phyloP scores from a whole-genome alignment of 2,113 vertebrate species.

The Chelonoidis abingdonii region DNA sequence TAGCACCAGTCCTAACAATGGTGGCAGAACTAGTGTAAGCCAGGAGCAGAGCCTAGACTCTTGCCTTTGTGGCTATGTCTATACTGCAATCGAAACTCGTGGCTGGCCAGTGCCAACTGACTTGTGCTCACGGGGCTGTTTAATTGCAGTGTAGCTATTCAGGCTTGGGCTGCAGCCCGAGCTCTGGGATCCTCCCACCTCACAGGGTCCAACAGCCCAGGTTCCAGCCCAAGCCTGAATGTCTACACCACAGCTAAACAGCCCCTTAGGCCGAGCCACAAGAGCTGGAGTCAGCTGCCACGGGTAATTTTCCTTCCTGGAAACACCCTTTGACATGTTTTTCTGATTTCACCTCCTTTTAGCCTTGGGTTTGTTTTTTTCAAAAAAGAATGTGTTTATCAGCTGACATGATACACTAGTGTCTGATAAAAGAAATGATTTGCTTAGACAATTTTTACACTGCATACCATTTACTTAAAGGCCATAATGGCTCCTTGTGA shows the following conservation, averaged over 20 bases:
- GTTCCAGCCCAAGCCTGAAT: neutral
- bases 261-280: neutral
- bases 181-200: neutral
- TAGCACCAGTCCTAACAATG: fast-evolving
- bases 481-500: conserved; percentile 58
- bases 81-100: neutral
- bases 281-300: neutral
- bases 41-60: neutral
- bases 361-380: neutral
- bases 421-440: conserved; percentile 54
- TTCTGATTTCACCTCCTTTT: conserved; percentile 23
- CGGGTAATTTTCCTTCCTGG: conserved; percentile 51
- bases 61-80: neutral
- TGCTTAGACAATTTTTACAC: conserved; percentile 55
- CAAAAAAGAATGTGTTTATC: conserved; percentile 32
- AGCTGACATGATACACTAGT: conserved; percentile 12
- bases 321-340: neutral
- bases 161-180: neutral
- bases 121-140: neutral
- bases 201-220: neutral
- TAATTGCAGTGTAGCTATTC: neutral
- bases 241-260: neutral
- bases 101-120: neutral
- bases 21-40: neutral
- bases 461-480: conserved; percentile 67